phyloP scores from a whole-genome alignment of 2,113 vertebrate genomes.

The Strix aluco region DNA sequence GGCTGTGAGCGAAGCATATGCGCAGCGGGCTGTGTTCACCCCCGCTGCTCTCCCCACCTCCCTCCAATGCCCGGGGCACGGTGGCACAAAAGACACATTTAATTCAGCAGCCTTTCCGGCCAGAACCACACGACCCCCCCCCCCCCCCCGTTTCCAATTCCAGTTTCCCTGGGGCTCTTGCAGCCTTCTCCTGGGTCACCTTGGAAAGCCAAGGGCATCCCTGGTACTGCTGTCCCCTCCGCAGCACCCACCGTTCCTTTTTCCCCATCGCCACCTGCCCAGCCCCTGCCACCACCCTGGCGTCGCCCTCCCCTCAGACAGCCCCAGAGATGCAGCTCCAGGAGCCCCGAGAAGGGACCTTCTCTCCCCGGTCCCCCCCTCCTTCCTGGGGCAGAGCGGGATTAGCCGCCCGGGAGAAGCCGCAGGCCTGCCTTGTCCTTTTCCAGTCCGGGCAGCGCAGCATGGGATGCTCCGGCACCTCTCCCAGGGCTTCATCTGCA shows the following conservation, averaged over 20 bases:
- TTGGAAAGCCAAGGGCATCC: neutral
- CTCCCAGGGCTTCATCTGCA: neutral
- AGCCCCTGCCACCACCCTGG: neutral
- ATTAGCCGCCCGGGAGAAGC: neutral
- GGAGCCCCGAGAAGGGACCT: neutral
- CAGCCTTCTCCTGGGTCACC: neutral
- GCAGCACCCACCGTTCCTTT: neutral
- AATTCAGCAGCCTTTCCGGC: neutral
- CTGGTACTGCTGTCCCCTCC: too few species aligned
- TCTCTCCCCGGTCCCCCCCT: neutral
- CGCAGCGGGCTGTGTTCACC: neutral
- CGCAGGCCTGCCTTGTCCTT: constrained; percentile 34
- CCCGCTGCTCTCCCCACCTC: neutral
- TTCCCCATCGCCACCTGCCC: neutral
- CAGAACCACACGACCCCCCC: neutral
- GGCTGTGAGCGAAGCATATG: neutral
- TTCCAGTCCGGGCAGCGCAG: neutral
- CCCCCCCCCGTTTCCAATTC: neutral
- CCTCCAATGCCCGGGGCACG: neutral
- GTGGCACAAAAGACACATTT: neutral
- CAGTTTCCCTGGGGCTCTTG: neutral
- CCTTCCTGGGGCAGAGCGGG: neutral
- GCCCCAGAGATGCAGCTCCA: neutral
- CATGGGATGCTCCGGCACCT: neutral
- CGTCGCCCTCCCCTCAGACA: neutral